Evolutionary conservation across 2,113 vertebrate species (phyloP).

Genomic region (Dasyprocta punctata): DNA sequence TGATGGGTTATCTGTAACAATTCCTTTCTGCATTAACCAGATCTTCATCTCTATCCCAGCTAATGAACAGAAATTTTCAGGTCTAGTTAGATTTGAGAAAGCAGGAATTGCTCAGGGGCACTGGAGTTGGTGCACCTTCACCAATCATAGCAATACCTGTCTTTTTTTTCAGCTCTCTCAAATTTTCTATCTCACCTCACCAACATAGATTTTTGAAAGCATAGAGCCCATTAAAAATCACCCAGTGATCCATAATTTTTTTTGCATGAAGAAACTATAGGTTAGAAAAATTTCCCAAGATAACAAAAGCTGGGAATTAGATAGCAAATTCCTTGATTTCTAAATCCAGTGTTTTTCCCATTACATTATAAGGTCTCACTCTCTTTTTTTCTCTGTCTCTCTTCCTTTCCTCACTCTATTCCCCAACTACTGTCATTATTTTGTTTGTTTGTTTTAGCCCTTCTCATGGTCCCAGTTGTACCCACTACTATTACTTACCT

Average conservation of each 20-base stretch:
- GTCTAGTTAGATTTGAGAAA: not conserved
- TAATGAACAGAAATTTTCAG: constrained; percentile 39
- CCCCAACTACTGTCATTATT: not conserved
- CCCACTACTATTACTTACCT: not conserved
- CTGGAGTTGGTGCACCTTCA: not conserved
- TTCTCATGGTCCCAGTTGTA: not conserved
- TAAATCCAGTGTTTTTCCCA: not conserved
- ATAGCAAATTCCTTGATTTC: not conserved
- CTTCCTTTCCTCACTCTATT: not conserved
- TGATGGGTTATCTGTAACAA: not conserved
- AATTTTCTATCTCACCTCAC: constrained; percentile 13
- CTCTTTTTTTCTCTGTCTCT: not conserved
- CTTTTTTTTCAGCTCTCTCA: not conserved
- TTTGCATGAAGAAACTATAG: not conserved
- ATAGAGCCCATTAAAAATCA: not conserved
- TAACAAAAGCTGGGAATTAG: not conserved
- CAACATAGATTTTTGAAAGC: not conserved
- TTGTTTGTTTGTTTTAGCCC: not conserved
- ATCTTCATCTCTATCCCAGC: not conserved
- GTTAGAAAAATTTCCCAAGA: not conserved
- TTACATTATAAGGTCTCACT: not conserved
- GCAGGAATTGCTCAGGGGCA: not conserved
- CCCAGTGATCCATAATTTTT: not conserved
- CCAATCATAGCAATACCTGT: not conserved
- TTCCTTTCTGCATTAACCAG: constrained; percentile 32